Base-by-base conservation (phyloP, 2,888 invertebrate genomes). In the Chrysolina oricalcia region DNA sequence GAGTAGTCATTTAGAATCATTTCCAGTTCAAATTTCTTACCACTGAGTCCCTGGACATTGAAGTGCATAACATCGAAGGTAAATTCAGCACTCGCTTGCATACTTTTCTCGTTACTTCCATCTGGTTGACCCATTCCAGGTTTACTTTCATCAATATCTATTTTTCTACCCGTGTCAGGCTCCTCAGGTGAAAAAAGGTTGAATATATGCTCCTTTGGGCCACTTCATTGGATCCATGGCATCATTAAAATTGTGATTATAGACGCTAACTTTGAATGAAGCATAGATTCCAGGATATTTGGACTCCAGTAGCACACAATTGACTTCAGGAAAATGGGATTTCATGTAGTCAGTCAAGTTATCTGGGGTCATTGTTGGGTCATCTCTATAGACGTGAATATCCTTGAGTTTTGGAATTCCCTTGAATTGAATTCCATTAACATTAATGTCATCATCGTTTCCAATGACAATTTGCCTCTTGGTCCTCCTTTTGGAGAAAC, bases 391-490 rank as follows among this genome's bases (percentile, higher is more conserved):
- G 11, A 70, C 70, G 43, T 72, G 64, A 40, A 63, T 27, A 21
- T 15, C 21, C 27, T 19, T 40, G 5, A 43, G 35, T 62, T 70
- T 70, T 40, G 70, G 70, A 43, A 70, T 62, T 27, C 43, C 62
- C 46, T 70, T 63, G 27, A 70, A 48, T 67, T n/a, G 23, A 48
- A 19, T 50, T 46, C 50, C 67, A 67, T 48, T 48, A 23, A 46
- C 50, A 48, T 67, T 59, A 11, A 70, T 59, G 27, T 70, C 43
- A 46, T 70, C 27, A 23, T 43, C 63, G 41, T 21, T 69, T 23
- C 70, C 70, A 59, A 70, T 62, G 46, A 70, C 23, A 70, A 70
- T 62, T 40, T 59, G 63, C n/a, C 43, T 59, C 59, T 70, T 70
- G 41, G 63, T 41, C 63, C 63, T 70, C 23, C 59, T 62, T 41